Percentiles rank a stretch among this genome's conserved stretches.
These are phyloP conservation scores for Paraplagusia blochii DNA, from an alignment of 2,113 vertebrate genomes.

Conservation along the genomic window DNA sequence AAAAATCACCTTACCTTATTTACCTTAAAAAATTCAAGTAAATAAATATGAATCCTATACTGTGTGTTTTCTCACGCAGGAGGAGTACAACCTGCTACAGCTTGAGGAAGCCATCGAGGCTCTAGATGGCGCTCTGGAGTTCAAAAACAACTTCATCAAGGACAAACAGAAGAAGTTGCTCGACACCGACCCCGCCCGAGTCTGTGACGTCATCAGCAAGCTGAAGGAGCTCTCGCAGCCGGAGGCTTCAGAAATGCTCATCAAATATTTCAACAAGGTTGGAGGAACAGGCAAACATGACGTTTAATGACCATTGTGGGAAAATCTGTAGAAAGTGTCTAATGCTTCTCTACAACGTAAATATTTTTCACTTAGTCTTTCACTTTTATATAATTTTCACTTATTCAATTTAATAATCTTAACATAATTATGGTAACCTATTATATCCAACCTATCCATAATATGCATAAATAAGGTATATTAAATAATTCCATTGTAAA, in stretches of 20 bases:
- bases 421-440: too few species aligned
- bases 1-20: constrained; percentile 3
- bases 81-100: constrained; percentile 82
- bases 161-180: constrained; percentile 68
- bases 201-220: constrained; percentile 78
- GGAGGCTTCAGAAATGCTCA: constrained; percentile 80
- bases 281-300: not conserved
- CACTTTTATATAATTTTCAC: too few species aligned
- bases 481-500: too few species aligned
- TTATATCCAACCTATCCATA: too few species aligned
- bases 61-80: constrained; percentile 61
- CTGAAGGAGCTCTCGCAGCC: constrained; percentile 75
- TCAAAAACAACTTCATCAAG: constrained; percentile 81
- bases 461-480: too few species aligned
- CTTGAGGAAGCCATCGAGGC: constrained; percentile 88
- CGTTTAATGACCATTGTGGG: too few species aligned
- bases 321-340: too few species aligned
- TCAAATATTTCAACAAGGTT: constrained; percentile 91
- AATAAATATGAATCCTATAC: not conserved
- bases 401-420: too few species aligned
- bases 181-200: constrained; percentile 54
- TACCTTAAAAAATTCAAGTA: not conserved
- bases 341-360: too few species aligned
- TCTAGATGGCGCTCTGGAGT: constrained; percentile 85
- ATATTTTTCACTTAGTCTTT: too few species aligned